These are phyloP conservation scores for Ctenochaetus hawaiiensis DNA, from an alignment of 2,797 vertebrate species.

Conservation along the genomic window DNA sequence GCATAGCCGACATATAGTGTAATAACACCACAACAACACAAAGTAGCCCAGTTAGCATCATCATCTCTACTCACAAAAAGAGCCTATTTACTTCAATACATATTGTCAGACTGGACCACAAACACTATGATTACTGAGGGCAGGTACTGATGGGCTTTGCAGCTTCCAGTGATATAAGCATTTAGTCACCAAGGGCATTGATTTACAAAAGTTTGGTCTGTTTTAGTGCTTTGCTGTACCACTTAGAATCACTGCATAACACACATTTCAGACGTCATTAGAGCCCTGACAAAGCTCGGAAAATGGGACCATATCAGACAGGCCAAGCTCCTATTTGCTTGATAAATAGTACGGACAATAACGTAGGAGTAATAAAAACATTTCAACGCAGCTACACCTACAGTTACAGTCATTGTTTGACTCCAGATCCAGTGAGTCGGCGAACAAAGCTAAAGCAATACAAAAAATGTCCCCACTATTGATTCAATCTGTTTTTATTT, in stretches of 20 bases:
- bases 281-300: conserved; percentile 16
- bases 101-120: not conserved
- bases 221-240: not conserved
- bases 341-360: conserved; percentile 27
- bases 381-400: conserved; percentile 21
- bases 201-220: not conserved
- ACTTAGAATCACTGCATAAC: conserved; percentile 38
- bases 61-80: too few species aligned
- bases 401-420: conserved; percentile 1
- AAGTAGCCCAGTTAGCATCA: not conserved
- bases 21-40: not conserved
- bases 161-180: not conserved
- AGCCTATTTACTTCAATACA: conserved; percentile 5
- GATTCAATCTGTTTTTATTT: not conserved
- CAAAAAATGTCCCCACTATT: not conserved
- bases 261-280: conserved; percentile 21
- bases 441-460: conserved; percentile 9
- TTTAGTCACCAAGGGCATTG: conserved; percentile 6
- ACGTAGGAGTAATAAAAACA: conserved; percentile 14
- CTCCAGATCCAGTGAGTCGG: not conserved
- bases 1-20: not conserved
- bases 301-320: conserved; percentile 26
- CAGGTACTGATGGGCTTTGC: not conserved
- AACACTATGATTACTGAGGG: not conserved
- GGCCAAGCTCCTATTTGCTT: conserved; percentile 8